Evolutionary conservation across 2,888 invertebrate species (phyloP), one percentile per base, ranked within the genome.

Genomic region (Schrankia costaestrigalis): DNA sequence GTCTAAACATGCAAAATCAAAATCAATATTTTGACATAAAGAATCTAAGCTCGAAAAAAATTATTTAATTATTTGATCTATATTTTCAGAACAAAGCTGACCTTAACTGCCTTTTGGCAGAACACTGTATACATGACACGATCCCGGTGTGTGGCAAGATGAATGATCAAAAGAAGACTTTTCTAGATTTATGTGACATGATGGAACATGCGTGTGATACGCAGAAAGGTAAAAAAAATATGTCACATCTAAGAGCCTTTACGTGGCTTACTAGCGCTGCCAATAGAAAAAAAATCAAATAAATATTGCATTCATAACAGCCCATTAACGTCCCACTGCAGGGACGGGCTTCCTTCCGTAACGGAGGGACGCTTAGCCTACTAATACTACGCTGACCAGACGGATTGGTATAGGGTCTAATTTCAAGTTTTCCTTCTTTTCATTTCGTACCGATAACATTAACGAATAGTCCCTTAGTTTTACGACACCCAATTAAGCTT

Each of bases 151-250:
- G 86, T 27, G 86, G 85, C 0, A 60, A 48, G 14, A 79, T 76
- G 72, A 78, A 74, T 0, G 75, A 78, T 0, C 57, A 76, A 14
- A 75, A 51, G 31, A 58, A 76, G 21, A 75, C 78, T 0, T 86
- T 86, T 26, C 40, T 85, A 25, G 86, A 86, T 35, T 37, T 77
- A 0, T 86, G 86, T 24, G 86, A 86, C 31, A 33, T 86, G 24
- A 41, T 85, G 29, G 86, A 86, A 31, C 84, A 46, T 21, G 75
- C 69, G 1, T 86, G 86, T 41, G 86, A 86, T 23, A 78, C 72
- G 3, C 74, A 74, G 36, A 57, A 74, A 38, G 62, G 85, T 85
- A 64, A 47, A 58, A n/a, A n/a, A n/a, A n/a, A n/a, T n/a, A n/a
- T n/a, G n/a, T n/a, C n/a, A n/a, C n/a, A n/a, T 19, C 9, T 13